A percentile compares a stretch with the other conserved stretches of the same genome.
These are phyloP conservation scores for Mesorhabditis spiculigera DNA, from an alignment of 2,888 invertebrate genomes.

Conservation along the genomic window DNA sequence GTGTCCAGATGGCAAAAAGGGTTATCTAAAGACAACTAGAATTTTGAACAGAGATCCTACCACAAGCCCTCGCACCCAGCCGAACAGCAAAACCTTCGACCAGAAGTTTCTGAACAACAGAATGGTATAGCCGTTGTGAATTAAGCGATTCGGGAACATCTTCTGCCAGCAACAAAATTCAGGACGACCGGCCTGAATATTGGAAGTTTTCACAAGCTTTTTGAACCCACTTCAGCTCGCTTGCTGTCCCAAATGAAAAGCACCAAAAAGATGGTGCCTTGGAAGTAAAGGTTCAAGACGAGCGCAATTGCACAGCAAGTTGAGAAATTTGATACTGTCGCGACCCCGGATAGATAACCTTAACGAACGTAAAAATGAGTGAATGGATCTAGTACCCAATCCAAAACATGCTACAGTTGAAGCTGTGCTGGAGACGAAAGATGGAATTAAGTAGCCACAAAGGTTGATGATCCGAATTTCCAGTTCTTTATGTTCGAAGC, in stretches of 20 bases:
- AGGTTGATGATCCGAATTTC: not conserved
- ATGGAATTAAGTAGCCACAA: constrained; percentile 3
- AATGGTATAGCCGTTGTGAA: not conserved
- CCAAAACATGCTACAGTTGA: not conserved
- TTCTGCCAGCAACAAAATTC: not conserved
- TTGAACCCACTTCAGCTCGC: constrained; percentile 68
- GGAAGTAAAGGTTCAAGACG: constrained; percentile 86
- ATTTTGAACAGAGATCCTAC: not conserved
- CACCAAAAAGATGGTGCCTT: constrained; percentile 91
- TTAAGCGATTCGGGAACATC: not conserved
- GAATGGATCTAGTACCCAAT: not conserved
- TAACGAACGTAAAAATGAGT: constrained; percentile 35
- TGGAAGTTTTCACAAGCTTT: not conserved
- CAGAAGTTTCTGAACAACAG: not conserved
- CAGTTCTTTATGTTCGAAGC: not conserved
- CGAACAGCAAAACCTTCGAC: not conserved
- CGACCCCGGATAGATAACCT: constrained; percentile 93
- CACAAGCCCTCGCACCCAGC: not conserved
- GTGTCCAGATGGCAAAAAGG: not conserved
- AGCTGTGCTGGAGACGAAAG: not conserved
- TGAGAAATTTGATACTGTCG: constrained; percentile 93
- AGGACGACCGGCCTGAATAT: constrained; percentile 65
- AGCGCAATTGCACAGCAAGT: constrained; percentile 93
- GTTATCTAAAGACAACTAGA: not conserved
- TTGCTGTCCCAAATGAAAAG: constrained; percentile 82